Base-by-base conservation (phyloP, 2,113 vertebrate genomes). In the Abramis brama region DNA sequence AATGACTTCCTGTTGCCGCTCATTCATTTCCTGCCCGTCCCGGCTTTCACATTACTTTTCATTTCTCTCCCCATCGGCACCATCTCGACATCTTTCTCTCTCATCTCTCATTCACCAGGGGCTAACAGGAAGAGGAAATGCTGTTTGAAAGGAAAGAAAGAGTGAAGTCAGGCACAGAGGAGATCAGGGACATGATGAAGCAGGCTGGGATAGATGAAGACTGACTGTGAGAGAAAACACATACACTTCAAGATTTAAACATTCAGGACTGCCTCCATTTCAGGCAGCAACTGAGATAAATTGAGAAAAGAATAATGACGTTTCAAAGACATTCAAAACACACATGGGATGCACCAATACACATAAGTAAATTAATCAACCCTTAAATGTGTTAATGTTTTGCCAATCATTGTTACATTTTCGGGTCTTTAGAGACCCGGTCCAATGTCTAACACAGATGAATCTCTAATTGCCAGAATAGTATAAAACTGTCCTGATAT, bases 1-100 rank as follows among this genome's bases (percentile, higher is more conserved):
- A 90, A 75, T 92, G 43, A 83, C 86, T 88, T 91, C 83, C 85
- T 88, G 68, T 86, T 84, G 82, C 66, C 25, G 75, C 76, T 84
- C 68, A 84, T 86, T 86, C 83, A 86, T 88, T 88, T 88, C 87
- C 87, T 86, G 76, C 77, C 55, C 12, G 17, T 79, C 77, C 21
- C 23, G 45, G 27, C 78, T 80, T 79, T 84, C 23, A 33, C 30
- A 47, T 82, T 47, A 77, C 81, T 59, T 74, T 84, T 71, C 80
- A 71, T 84, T 87, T 68, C 79, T 85, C 68, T 47, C 60, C 83
- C 78, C 66, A 84, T 89, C 82, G 62, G 79, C 82, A 76, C 81
- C 77, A 70, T 89, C 84, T 87, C 79, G 19, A 82, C 79, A 81
- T 88, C 83, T 87, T 64, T 86, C 45, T 36, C 86, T 79, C 11